Evolutionary conservation across 1,140 invertebrate genomes (phyloP), one percentile per base, ranked within the genome.

Genomic region (Ceratoteleas bidentatus): DNA sequence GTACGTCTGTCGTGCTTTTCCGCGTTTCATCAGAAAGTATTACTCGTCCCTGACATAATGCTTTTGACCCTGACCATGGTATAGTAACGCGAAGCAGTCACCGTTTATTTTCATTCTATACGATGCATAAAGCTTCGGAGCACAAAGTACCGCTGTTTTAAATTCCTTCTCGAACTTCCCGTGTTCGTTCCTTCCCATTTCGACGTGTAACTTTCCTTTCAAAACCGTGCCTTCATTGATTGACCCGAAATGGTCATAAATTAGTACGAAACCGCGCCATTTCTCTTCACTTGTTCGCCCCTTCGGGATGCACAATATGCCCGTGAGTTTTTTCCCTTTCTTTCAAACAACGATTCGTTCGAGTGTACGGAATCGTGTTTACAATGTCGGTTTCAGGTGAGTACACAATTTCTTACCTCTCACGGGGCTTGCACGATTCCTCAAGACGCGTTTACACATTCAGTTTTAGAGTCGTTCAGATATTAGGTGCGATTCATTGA

Each of bases 51-150:
- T 76, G 73, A 62, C 64, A 62, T 76, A 76, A 68, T 68, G 73
- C 57, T 50, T 76, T 68, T 76, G 64, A 76, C 73, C 73, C 64
- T 76, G 73, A 76, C 73, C 73, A 76, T 69, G 73, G 57, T 76
- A 76, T 49, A 68, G 73, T 56, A 66, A 62, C 50, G 38, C 33
- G 72, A 75, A 60, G 40, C 73, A 68, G 73, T 62, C 49, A 62
- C 47, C 64, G 73, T 68, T 68, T 68, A 76, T 76, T 76, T 76
- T 76, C 73, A 76, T 76, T 76, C 73, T 62, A 68, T 47, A 32
- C 73, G 72, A 65, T 75, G 70, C 70, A 62, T 74, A 74, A 74
- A 74, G 60, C 70, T 74, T 58, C 56, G 58, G 32, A 36, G 49
- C 52, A 65, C 40, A 73, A 62, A 73, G 40, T 57, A 64, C 49